Conservation (phyloP, 2,888 invertebrate genomes). For the Rhopalosiphum nymphaeae region DNA sequence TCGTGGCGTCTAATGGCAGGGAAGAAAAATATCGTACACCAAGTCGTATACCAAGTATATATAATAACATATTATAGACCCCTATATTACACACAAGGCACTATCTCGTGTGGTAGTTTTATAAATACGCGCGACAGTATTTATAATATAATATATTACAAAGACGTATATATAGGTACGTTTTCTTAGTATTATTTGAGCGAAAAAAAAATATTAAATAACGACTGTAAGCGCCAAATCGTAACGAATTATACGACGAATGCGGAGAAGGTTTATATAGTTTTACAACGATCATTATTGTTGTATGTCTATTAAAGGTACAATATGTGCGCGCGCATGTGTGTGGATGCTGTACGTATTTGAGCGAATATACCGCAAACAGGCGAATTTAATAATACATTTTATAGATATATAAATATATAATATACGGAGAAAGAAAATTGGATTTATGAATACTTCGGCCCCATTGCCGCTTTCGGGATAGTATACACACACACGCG, state of each 20-base stretch:
- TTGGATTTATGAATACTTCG: not conserved
- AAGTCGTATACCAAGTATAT: not conserved
- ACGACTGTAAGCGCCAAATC: not conserved
- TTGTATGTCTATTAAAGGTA: not conserved
- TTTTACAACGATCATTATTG: not conserved
- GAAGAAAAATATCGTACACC: slow-evolving; percentile 18
- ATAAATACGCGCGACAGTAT: not conserved
- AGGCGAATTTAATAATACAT: not conserved
- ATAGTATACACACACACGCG: not conserved
- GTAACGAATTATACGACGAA: not conserved
- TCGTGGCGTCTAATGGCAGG: slow-evolving; percentile 10
- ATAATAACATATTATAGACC: not conserved
- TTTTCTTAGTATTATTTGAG: not conserved
- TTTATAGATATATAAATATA: not conserved
- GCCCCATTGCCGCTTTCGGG: not conserved
- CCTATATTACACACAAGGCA: not conserved
- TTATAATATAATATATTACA: too few relatives aligned
- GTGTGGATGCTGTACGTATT: not conserved
- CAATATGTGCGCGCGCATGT: not conserved
- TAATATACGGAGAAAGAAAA: not conserved
- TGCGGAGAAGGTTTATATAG: not conserved
- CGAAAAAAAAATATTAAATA: not conserved
- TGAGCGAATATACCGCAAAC: not conserved
- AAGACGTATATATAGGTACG: not conserved
- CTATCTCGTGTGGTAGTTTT: not conserved